Evolutionary conservation across 2,797 vertebrate genomes (phyloP).

Genomic region (Hybognathus amarus): DNA sequence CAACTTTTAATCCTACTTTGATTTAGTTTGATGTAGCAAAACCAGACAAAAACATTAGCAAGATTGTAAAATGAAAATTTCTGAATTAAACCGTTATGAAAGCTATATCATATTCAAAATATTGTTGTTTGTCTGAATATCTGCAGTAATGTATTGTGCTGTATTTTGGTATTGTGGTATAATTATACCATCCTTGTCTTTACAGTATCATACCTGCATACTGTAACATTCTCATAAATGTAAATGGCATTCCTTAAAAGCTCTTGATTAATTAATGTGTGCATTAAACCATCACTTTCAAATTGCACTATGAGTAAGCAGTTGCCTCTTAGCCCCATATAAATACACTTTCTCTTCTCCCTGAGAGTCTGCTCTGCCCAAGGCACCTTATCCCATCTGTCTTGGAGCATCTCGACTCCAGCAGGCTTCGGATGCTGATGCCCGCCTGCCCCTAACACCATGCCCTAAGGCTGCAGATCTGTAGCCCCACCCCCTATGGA

Average conservation of each 20-base stretch:
- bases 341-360: neutral
- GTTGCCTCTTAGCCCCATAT: neutral
- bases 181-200: neutral
- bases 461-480: constrained; percentile 40
- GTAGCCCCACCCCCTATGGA: constrained; percentile 39
- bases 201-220: neutral
- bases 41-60: neutral
- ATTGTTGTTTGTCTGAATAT: neutral
- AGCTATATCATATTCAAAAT: neutral
- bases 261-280: neutral
- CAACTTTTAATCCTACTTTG: neutral
- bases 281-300: neutral
- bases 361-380: constrained; percentile 5
- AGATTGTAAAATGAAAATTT: neutral
- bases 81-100: neutral
- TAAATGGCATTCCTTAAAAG: neutral
- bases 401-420: neutral
- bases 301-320: neutral
- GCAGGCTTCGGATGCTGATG: constrained; percentile 17
- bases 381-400: constrained; percentile 13
- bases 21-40: neutral
- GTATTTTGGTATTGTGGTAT: neutral
- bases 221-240: neutral
- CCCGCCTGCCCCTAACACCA: constrained; percentile 15
- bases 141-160: neutral